Base-by-base conservation (phyloP, 2,113 vertebrate species). In the Atractosteus spatula region DNA sequence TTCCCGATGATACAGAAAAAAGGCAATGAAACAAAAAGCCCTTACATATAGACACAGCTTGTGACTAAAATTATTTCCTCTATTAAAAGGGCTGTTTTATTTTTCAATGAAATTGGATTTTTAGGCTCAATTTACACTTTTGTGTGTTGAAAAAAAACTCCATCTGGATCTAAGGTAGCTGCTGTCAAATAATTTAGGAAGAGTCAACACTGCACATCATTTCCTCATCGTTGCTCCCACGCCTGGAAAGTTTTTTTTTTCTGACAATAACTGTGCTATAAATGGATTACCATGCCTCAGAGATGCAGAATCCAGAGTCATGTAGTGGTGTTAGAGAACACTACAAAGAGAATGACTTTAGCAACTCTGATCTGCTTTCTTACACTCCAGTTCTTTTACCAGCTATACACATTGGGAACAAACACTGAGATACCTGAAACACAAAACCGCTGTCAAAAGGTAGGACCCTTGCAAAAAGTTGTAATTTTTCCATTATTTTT, bases 311-410 rank as follows among this genome's bases (percentile, higher is more conserved):
- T 61, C 8, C 68, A 61, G 47, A 68, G 68, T 68, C 68, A 79
- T 76, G 64, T 45, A 71, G 59, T 55, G 8, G n/a, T 29, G 74
- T 7, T 29, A 13, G 11, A 12, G n/a, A 56, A 41, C 76, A 70
- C 72, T 81, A 66, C 59, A 74, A 77, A 74, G 59, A 87, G n/a
- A 62, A 89, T 89, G 88, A 61, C 72, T 66, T 78, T 64, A 64
- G 76, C 78, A 41, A 71, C 70, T 64, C 70, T 87, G 68, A 54
- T 72, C 56, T 69, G 76, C 76, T 68, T 63, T 47, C n/a, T 89
- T 3, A 41, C 88, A 3, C 70, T 89, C 0, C 76, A 84, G 61
- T 86, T 79, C 77, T 81, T 12, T 44, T 43, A 8, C 47, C 29
- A 80, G 59, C 54, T 16, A 8, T 59, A 5, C 57, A 59, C 57